Evolutionary conservation across 2,113 vertebrate genomes (phyloP).

Genomic region (Protomyctophum bolini): DNA sequence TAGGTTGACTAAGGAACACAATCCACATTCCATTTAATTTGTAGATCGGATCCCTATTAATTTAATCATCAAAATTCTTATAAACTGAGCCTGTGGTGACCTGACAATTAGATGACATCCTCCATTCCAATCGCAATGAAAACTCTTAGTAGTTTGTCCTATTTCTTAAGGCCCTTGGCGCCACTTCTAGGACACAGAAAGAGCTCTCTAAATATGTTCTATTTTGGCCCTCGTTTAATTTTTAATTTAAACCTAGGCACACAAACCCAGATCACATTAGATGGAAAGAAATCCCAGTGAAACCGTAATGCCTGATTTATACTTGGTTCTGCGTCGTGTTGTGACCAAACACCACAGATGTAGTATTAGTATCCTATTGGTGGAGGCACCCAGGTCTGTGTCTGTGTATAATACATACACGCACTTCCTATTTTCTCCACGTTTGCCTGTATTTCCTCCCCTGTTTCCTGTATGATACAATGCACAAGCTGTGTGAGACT

Average conservation of each 20-base stretch:
- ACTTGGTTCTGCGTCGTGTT: too few species aligned
- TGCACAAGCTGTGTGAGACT: neutral
- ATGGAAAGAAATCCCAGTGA: constrained; percentile 35
- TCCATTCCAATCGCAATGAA: constrained; percentile 14
- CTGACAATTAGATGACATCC: constrained; percentile 55
- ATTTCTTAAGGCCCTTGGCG: constrained; percentile 47
- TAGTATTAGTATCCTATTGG: neutral
- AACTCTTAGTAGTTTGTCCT: constrained; percentile 46
- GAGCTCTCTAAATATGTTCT: constrained; percentile 37
- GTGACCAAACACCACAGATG: too few species aligned
- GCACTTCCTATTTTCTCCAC: neutral
- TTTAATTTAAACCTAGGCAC: constrained; percentile 40
- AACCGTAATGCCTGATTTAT: constrained; percentile 8
- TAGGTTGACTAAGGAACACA: too few species aligned
- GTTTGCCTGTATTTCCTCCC: too few species aligned
- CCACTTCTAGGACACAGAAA: constrained; percentile 34
- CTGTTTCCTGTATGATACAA: neutral
- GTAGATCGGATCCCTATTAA: constrained; percentile 54
- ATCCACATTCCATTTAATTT: constrained; percentile 2
- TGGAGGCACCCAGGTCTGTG: constrained; percentile 15
- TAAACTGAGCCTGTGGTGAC: constrained; percentile 42
- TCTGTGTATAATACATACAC: neutral
- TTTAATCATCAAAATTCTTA: constrained; percentile 42
- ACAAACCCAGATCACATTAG: constrained; percentile 47
- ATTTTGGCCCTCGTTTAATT: constrained; percentile 48